These are phyloP conservation scores for Malurus cyaneus DNA, from an alignment of 2,113 vertebrate species.

Conservation along the genomic window DNA sequence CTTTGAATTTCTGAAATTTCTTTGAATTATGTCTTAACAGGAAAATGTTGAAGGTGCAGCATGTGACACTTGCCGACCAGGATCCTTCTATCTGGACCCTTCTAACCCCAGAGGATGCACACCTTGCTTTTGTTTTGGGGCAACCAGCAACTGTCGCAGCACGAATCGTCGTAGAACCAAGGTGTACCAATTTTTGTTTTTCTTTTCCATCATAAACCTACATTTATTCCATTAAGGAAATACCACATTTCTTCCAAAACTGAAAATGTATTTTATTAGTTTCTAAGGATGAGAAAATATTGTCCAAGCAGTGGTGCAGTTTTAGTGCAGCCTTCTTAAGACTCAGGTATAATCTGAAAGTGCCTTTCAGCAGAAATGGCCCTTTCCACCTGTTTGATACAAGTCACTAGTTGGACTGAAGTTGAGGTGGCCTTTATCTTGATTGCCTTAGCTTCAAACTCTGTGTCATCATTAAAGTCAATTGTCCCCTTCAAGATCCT, in stretches of 20 bases:
- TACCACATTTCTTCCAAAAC: not conserved
- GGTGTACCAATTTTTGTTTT: constrained; percentile 68
- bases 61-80: constrained; percentile 82
- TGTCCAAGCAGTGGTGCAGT: not conserved
- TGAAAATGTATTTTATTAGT: not conserved
- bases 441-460: not conserved
- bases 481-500: not conserved
- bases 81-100: constrained; percentile 86
- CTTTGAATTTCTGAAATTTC: constrained; percentile 43
- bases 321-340: not conserved
- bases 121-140: constrained; percentile 91
- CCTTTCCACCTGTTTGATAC: not conserved
- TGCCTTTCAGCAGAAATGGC: not conserved
- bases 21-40: constrained; percentile 70
- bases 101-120: constrained; percentile 85
- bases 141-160: constrained; percentile 79
- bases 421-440: not conserved
- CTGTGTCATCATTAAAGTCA: not conserved
- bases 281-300: not conserved
- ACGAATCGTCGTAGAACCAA: constrained; percentile 81
- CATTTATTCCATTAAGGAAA: not conserved
- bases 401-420: not conserved
- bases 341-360: not conserved
- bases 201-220: not conserved
- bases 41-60: constrained; percentile 83